Evolutionary conservation across 35 echinoderm and acorn worm species (phyloP).

Genomic region (Apostichopus parvimensis): DNA sequence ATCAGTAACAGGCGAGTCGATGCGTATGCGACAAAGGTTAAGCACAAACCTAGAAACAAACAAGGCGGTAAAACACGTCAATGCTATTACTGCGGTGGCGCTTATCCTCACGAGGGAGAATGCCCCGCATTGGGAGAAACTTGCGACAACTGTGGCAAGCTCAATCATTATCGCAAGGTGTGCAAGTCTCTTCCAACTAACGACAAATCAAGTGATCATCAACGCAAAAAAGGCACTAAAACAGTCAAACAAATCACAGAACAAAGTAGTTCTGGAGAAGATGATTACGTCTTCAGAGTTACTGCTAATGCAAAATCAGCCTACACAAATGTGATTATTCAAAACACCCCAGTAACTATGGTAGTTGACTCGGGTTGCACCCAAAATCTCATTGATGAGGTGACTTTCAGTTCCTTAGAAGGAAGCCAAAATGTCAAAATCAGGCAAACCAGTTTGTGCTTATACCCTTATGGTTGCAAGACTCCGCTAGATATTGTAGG

Average conservation of each 20-base stretch:
- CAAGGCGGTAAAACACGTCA: too few relatives aligned
- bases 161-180: conserved; percentile 18
- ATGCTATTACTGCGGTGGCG: neutral
- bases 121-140: conserved; percentile 36
- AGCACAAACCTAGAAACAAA: neutral
- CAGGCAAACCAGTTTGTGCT: too few relatives aligned
- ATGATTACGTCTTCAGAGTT: too few relatives aligned
- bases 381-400: too few relatives aligned
- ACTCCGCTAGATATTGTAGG: neutral
- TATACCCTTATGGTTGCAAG: too few relatives aligned
- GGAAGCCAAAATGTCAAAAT: too few relatives aligned
- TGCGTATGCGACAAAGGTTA: neutral
- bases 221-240: too few relatives aligned
- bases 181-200: neutral
- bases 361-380: neutral
- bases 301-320: neutral
- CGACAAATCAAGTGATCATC: too few relatives aligned
- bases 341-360: conserved; percentile 7
- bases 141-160: conserved; percentile 31
- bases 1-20: neutral
- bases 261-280: neutral
- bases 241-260: too few relatives aligned
- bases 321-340: too few relatives aligned
- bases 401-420: too few relatives aligned
- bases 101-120: neutral